These are phyloP conservation scores for Baccha elongata DNA, from an alignment of 2,888 invertebrate genomes.

Conservation along the genomic window DNA sequence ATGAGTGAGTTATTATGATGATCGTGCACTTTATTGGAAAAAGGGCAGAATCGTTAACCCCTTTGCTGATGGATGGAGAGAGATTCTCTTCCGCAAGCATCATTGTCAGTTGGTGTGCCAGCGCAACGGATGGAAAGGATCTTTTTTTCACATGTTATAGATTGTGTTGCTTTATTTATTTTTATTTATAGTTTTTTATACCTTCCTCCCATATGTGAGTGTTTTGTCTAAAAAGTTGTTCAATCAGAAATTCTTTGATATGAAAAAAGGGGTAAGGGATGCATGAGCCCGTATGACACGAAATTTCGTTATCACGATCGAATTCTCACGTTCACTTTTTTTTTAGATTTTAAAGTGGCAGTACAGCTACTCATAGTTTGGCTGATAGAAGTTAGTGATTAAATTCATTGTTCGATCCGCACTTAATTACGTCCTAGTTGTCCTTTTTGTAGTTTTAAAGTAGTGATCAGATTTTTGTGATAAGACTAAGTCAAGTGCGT, in stretches of 20 bases:
- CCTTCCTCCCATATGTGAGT: conserved; percentile 35
- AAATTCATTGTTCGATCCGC: conserved; percentile 60
- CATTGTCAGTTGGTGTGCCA: conserved; percentile 49
- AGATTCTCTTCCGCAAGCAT: conserved; percentile 68
- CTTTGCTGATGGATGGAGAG: too few relatives aligned
- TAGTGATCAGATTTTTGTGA: conserved; percentile 45
- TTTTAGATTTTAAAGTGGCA: conserved; percentile 23
- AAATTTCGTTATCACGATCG: conserved; percentile 60
- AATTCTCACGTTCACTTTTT: conserved; percentile 58
- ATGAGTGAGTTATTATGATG: conserved; percentile 73
- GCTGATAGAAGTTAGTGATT: conserved; percentile 66
- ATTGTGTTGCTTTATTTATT: conserved; percentile 69
- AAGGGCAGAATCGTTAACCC: conserved; percentile 68
- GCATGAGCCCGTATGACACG: conserved; percentile 42
- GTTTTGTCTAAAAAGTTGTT: conserved; percentile 27
- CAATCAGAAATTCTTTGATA: conserved; percentile 28
- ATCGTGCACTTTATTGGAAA: conserved; percentile 70
- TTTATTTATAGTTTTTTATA: conserved; percentile 32
- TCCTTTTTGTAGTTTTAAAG: conserved; percentile 56
- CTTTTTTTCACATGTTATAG: conserved; percentile 63
- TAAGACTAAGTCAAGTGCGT: conserved; percentile 66
- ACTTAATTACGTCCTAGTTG: conserved; percentile 50
- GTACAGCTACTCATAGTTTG: conserved; percentile 17
- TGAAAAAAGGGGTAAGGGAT: conserved; percentile 41
- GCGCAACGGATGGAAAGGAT: conserved; percentile 15